Evolutionary conservation across 2,888 invertebrate genomes (phyloP).

Genomic region (Melinopterus prodromus): DNA sequence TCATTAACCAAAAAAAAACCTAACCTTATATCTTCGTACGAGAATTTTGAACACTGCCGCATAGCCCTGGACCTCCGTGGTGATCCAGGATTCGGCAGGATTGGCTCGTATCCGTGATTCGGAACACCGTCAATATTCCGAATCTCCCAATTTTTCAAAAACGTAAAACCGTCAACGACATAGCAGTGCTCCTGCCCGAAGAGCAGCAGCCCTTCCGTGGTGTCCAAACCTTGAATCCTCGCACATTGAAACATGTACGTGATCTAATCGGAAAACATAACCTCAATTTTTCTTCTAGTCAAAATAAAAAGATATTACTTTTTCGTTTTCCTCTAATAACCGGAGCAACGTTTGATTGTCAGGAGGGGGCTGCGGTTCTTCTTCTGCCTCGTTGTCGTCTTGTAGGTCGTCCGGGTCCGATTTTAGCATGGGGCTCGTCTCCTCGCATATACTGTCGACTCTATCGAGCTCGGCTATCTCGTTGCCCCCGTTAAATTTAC

Average conservation of each 20-base stretch:
- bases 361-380: constrained; percentile 78
- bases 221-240: constrained; percentile 95
- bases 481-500: constrained; percentile 64
- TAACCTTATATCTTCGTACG: constrained; percentile 88
- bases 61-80: constrained; percentile 71
- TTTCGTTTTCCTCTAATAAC: constrained; percentile 93
- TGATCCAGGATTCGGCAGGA: constrained; percentile 80
- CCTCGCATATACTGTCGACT: constrained; percentile 56
- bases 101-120: constrained; percentile 79
- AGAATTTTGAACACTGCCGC: constrained; percentile 91
- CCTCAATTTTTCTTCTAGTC: too few relatives aligned
- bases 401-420: constrained; percentile 69
- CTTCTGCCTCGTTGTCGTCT: constrained; percentile 77
- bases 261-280: constrained; percentile 66
- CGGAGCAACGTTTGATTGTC: constrained; percentile 95
- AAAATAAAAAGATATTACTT: too few relatives aligned
- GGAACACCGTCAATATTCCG: constrained; percentile 92
- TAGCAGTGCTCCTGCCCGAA: constrained; percentile 99
- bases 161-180: constrained; percentile 97
- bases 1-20: constrained; percentile 59
- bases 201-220: constrained; percentile 92
- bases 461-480: constrained; percentile 68
- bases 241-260: constrained; percentile 98
- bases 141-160: constrained; percentile 93
- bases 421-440: constrained; percentile 57